Evolutionary conservation across 2,888 invertebrate species (phyloP), one percentile per base, ranked within the genome.

Genomic region (Aphrophora alni): DNA sequence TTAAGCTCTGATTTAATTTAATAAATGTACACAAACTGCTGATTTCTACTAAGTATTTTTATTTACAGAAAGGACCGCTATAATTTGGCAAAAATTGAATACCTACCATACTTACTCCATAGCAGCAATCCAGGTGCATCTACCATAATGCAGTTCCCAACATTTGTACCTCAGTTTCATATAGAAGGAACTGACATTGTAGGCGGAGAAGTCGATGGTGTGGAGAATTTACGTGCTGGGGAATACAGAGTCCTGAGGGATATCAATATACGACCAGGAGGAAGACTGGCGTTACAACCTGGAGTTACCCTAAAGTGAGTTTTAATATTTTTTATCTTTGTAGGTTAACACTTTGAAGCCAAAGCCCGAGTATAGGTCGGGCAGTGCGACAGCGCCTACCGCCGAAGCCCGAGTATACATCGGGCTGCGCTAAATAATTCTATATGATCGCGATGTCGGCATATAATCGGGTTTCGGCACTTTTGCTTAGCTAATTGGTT

Each of bases 141-240:
- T 7, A 94, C 95, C 85, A 93, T 95, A 26, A 95, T 95, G 85
- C 91, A 92, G 28, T 92, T 94, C 85, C 93, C 94, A 7, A 90
- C 93, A 2, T 95, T 93, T 86, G 95, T 97, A 0, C 95, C 97
- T 0, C 92, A 93, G 84, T 96, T 97, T 87, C 92, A 93, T 80
- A 90, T 91, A 28, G 92, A 92, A 8, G 93, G 93, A 38, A 91
- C 92, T 0, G 93, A 93, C 85, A 88, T 92, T 70, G 93, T 97
- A 17, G 97, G 97, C 0, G 98, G 98, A 24, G 97, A 98, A 88
- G 96, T 98, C 0, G 97, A 97, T 88, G 98, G 98, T 0, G 93
- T 94, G 86, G 96, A 97, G 89, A 92, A 92, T 84, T 89, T 97
- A 59, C 90, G 91, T n/a, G 89, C 93, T 78, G 97, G 97, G 17